Conservation (phyloP, 2,888 invertebrate genomes). For the Nezara viridula region DNA sequence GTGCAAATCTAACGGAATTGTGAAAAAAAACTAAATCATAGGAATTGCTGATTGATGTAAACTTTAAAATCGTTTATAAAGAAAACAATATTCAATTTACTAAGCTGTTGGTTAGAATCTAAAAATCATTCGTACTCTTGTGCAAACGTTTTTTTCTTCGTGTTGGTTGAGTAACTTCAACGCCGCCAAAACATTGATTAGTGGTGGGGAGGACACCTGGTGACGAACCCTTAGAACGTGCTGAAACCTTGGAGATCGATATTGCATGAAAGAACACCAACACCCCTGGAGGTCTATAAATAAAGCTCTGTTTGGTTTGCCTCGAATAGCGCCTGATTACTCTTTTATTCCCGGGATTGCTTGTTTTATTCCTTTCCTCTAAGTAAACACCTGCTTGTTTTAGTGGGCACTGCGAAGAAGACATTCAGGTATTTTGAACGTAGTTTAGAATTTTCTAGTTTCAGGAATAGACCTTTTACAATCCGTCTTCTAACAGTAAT, state of each 20-base stretch:
- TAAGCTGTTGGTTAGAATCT: no score
- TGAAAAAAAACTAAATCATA: no score
- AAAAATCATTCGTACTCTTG: no score
- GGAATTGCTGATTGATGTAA: no score
- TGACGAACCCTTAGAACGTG: slow-evolving; percentile 27
- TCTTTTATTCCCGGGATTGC: not conserved
- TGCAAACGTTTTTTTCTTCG: not conserved
- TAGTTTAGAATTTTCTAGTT: not conserved
- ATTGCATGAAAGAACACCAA: not conserved
- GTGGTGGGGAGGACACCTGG: not conserved
- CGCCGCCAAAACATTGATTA: not conserved
- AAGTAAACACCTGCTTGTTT: not conserved
- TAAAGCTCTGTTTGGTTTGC: not conserved
- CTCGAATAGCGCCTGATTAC: not conserved
- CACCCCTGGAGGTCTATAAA: not conserved
- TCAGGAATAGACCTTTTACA: not conserved
- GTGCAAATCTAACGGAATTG: no score
- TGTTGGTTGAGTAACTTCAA: no score
- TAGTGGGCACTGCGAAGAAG: not conserved
- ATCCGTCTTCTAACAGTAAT: no score
- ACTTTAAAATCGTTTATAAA: no score
- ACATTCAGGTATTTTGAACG: not conserved
- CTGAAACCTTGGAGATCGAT: slow-evolving; percentile 30
- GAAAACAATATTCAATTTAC: no score
- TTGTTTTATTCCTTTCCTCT: not conserved